Evolutionary conservation across 2,113 vertebrate genomes (phyloP).

Genomic region (Sinocyclocheilus grahami): DNA sequence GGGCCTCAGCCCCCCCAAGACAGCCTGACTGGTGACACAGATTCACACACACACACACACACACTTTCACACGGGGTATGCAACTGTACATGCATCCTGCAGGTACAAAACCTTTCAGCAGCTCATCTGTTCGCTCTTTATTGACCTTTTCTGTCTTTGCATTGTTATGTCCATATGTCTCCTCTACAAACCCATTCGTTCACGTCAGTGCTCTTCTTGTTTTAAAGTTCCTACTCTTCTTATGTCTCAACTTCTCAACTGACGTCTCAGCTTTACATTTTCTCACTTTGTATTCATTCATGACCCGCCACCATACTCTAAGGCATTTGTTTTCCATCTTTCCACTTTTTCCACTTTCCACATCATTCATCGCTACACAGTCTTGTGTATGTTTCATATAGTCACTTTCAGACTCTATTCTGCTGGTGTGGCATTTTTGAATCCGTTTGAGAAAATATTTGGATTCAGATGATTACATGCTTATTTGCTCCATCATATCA

Average conservation of each 20-base stretch:
- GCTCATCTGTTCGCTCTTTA: neutral
- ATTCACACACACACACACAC: slow-evolving; percentile 27
- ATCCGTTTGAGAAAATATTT: too few relatives aligned
- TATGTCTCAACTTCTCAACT: neutral
- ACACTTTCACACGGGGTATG: slow-evolving; percentile 23
- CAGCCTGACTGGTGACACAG: slow-evolving; percentile 71
- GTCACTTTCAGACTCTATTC: neutral
- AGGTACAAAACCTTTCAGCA: slow-evolving; percentile 31
- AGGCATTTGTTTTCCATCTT: neutral
- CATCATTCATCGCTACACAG: neutral
- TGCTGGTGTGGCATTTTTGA: too few relatives aligned
- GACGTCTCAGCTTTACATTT: neutral
- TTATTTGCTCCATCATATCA: too few relatives aligned
- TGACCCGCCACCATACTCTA: neutral
- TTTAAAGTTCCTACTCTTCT: neutral
- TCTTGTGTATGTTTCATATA: neutral
- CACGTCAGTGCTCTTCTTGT: neutral
- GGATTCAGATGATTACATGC: too few relatives aligned
- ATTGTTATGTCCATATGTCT: neutral
- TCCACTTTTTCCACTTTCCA: neutral
- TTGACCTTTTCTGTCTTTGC: neutral
- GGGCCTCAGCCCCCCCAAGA: slow-evolving; percentile 77
- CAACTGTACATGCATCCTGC: neutral
- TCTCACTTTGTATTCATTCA: neutral
- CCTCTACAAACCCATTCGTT: neutral